Evolutionary conservation across 1,140 invertebrate genomes (phyloP).

Genomic region (Bombus impatiens): DNA sequence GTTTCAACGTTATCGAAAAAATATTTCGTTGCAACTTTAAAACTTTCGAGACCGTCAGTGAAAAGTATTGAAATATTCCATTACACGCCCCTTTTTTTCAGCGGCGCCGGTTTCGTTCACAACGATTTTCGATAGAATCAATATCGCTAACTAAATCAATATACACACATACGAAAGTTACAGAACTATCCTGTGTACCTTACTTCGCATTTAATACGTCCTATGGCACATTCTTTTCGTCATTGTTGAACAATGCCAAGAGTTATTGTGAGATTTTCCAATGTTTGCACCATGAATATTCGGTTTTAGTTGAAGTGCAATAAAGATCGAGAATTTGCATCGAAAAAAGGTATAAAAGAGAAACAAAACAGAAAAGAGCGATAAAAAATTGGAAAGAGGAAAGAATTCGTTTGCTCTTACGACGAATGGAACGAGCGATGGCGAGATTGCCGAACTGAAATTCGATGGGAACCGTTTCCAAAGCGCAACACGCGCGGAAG

Average conservation of each 20-base stretch:
- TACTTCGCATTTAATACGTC: neutral
- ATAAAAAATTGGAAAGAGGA: neutral
- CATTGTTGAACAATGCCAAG: neutral
- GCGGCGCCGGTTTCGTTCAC: neutral
- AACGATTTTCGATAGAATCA: constrained; percentile 26
- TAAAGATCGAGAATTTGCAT: neutral
- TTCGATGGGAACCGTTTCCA: neutral
- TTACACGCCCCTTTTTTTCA: neutral
- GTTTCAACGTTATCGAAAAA: neutral
- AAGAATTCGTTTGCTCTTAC: neutral
- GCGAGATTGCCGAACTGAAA: neutral
- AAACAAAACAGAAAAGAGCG: neutral
- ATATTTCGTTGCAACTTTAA: neutral
- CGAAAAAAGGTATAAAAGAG: too few relatives aligned
- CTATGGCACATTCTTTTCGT: neutral
- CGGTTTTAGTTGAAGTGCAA: neutral
- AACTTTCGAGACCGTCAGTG: neutral
- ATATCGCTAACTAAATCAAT: constrained; percentile 14
- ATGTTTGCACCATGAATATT: neutral
- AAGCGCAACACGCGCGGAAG: neutral
- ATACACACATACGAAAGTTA: neutral
- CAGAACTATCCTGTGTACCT: neutral
- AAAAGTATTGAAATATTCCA: constrained; percentile 22
- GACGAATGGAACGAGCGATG: neutral
- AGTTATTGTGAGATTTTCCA: neutral